Evolutionary conservation across 2,113 vertebrate species (phyloP).

Genomic region (Orcinus orca): DNA sequence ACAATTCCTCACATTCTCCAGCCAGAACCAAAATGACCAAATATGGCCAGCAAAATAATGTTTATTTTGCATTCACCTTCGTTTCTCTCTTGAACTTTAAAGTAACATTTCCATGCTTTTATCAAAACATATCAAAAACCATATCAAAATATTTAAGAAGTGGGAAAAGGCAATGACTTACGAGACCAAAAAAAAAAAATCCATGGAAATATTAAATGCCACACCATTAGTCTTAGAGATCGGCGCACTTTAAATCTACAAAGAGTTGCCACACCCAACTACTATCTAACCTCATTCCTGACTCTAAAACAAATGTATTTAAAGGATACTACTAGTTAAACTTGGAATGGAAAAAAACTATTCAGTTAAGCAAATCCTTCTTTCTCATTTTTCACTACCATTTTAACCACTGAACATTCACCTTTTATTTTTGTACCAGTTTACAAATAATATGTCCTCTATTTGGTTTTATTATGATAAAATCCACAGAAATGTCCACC

Average conservation of each 20-base stretch:
- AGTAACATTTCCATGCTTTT: background rate
- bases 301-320: slow-evolving; percentile 6
- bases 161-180: background rate
- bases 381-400: background rate
- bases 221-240: background rate
- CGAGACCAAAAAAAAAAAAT: background rate
- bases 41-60: background rate
- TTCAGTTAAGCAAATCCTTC: background rate
- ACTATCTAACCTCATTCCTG: background rate
- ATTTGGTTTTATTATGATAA: background rate
- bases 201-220: background rate
- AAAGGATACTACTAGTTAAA: background rate
- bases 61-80: slow-evolving; percentile 19
- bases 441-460: background rate
- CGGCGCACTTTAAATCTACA: background rate
- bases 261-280: background rate
- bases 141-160: slow-evolving; percentile 18
- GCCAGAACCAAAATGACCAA: background rate
- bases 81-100: slow-evolving; percentile 12
- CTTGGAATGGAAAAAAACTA: background rate
- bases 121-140: background rate
- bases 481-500: slow-evolving; percentile 15
- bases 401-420: background rate
- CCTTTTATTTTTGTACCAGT: background rate
- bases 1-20: background rate